These are phyloP conservation scores for Dissostichus mawsoni DNA, from an alignment of 2,113 vertebrate genomes.

Conservation along the genomic window DNA sequence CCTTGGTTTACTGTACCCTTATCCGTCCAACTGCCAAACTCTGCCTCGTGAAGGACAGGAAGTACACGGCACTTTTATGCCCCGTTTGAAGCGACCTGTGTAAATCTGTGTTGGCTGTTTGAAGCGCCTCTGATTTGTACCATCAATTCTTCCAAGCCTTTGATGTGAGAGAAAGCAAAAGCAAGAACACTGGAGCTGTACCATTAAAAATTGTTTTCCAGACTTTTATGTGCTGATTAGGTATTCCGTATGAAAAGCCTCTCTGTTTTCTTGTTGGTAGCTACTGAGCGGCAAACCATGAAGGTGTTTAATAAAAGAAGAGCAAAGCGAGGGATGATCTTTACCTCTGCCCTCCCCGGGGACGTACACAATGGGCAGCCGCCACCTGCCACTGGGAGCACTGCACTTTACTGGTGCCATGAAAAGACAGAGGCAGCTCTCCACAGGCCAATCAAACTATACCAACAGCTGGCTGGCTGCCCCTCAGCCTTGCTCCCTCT, in stretches of 20 bases:
- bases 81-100: slow-evolving; percentile 52
- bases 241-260: slow-evolving; percentile 62
- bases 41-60: slow-evolving; percentile 46
- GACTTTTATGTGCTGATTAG: slow-evolving; percentile 69
- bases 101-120: slow-evolving; percentile 59
- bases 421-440: slow-evolving; percentile 82
- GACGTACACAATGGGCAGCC: slow-evolving; percentile 66
- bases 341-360: slow-evolving; percentile 49
- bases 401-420: slow-evolving; percentile 77
- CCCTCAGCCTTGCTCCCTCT: slow-evolving; percentile 72
- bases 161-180: slow-evolving; percentile 58
- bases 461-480: slow-evolving; percentile 88
- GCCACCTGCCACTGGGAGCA: slow-evolving; percentile 80
- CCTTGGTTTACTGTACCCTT: slow-evolving; percentile 57
- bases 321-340: slow-evolving; percentile 64
- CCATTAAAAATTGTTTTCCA: slow-evolving; percentile 60
- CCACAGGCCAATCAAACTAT: slow-evolving; percentile 81
- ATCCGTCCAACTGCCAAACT: slow-evolving; percentile 55
- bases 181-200: slow-evolving; percentile 6
- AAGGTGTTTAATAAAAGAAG: slow-evolving; percentile 79
- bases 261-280: slow-evolving; percentile 55
- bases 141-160: slow-evolving; percentile 52
- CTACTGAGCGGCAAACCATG: slow-evolving; percentile 51
- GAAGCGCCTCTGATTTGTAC: slow-evolving; percentile 54
- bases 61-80: slow-evolving; percentile 23